Evolutionary conservation across 2,113 vertebrate genomes (phyloP), one percentile per base, ranked within the genome.

Genomic region (Syngnathus floridae): DNA sequence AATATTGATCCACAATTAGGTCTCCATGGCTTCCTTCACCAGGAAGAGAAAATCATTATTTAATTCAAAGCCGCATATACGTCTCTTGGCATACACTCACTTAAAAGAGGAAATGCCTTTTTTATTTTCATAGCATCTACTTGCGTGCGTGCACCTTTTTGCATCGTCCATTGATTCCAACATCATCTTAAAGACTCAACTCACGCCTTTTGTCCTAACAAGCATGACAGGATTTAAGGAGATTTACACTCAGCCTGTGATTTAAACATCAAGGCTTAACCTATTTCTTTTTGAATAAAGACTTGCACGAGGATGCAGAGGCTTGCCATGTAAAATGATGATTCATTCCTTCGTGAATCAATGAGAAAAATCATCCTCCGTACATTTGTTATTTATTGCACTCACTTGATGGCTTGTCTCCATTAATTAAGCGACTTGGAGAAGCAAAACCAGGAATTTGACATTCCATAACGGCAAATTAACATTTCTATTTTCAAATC

Each of bases 241-340:
- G 85, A 85, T 88, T 85, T 86, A 81, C 74, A 80, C 76, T 73
- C 79, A 67, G 71, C 72, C 65, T 85, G 81, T 77, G 81, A 86
- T 87, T 89, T 84, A 84, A 87, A 89, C 85, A 90, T 88, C 84
- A 88, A 85, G 85, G 82, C 82, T 83, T 87, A 89, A 88, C 83
- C 81, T 87, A 87, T 88, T 89, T 89, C 80, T 84, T 84, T 83
- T 84, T 85, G 80, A 88, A 83, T 73, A 86, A 77, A 71, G 64
- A 82, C 76, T 76, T 78, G 64, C 66, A 70, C 71, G 73, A 60
- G 74, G 63, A 79, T 73, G 22, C 37, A 12, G n/a, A 45, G 61
- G 48, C 12, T 88, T 69, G 45, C 62, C 64, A 59, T 66, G 72
- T 65, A 79, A 88, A 75, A 67, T 88, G 84, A 83, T 84, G 82